Evolutionary conservation across 2,888 invertebrate genomes (phyloP).

Genomic region (Syrphus vitripennis): DNA sequence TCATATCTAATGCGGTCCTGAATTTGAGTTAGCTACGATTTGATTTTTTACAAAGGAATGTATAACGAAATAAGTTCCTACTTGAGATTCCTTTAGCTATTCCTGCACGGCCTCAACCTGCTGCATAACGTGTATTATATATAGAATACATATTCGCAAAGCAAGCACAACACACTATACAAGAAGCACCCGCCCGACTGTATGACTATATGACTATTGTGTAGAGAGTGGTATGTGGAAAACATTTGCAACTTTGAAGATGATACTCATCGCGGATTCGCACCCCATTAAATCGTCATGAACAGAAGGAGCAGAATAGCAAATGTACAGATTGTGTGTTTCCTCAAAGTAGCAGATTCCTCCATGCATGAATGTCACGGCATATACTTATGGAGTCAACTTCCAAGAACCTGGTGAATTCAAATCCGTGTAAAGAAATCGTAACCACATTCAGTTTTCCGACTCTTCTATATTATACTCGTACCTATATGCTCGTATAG

Average conservation of each 20-base stretch:
- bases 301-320: conserved; percentile 57
- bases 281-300: conserved; percentile 71
- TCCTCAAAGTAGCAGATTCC: conserved; percentile 61
- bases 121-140: conserved; percentile 18
- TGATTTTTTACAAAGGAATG: conserved; percentile 46
- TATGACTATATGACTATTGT: background rate
- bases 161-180: background rate
- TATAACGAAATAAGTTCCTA: conserved; percentile 64
- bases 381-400: conserved; percentile 52
- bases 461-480: no score
- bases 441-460: conserved; percentile 35
- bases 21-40: conserved; percentile 45
- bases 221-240: background rate
- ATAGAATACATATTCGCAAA: background rate
- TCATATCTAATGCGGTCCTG: background rate
- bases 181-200: background rate
- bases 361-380: conserved; percentile 60
- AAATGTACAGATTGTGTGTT: conserved; percentile 69
- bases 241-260: conserved; percentile 62
- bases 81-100: conserved; percentile 64
- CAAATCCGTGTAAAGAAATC: conserved; percentile 59
- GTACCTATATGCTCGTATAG: background rate
- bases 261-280: conserved; percentile 70
- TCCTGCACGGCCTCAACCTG: conserved; percentile 49
- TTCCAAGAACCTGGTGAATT: conserved; percentile 54